Base-by-base conservation (phyloP, 1,140 invertebrate genomes). In the Atopsyche davidsoni region DNA sequence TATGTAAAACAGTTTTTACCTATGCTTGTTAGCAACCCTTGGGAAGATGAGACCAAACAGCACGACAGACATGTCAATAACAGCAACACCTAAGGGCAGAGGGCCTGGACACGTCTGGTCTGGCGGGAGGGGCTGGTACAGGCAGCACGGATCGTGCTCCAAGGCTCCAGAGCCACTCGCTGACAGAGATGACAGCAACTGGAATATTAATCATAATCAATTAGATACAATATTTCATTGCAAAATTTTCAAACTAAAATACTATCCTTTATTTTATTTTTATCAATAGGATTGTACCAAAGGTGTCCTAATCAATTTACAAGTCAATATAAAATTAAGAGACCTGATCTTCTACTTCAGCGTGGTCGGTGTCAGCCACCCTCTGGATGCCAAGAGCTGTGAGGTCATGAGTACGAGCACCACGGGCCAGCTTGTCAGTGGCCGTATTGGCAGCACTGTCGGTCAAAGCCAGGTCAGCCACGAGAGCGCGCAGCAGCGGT, bases 261-360 rank as follows among this genome's bases (percentile, higher is more conserved):
- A n/a, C n/a, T 24, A 47, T 19, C 39, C 11, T 45, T 45, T 19
- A 18, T 39, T 2, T 47, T 22, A 2, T 36, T 38, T 14, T 16
- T 13, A 22, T 36, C 41, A 25, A 25, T 10, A 44, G 11, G 17
- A 4, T 2, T n/a, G n/a, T n/a, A n/a, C n/a, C n/a, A n/a, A n/a
- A n/a, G n/a, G n/a, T n/a, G n/a, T n/a, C n/a, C n/a, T n/a, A n/a
- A n/a, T n/a, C n/a, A n/a, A n/a, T 18, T 14, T 38, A 17, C 6
- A 38, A 38, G 10, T n/a, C n/a, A n/a, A n/a, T 39, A 10, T 39
- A 10, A 7, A 9, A 31, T 31, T 10, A 9, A 16, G 16, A n/a
- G 68, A 97, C 92, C 82, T 98, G 95, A 77, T 99, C 93, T 75
- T 99, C 96, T 60, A 98, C 93, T 28, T 87, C 87, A 48, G 91